These are phyloP conservation scores for Zonotrichia leucophrys DNA, from an alignment of 2,113 vertebrate species.

Conservation along the genomic window DNA sequence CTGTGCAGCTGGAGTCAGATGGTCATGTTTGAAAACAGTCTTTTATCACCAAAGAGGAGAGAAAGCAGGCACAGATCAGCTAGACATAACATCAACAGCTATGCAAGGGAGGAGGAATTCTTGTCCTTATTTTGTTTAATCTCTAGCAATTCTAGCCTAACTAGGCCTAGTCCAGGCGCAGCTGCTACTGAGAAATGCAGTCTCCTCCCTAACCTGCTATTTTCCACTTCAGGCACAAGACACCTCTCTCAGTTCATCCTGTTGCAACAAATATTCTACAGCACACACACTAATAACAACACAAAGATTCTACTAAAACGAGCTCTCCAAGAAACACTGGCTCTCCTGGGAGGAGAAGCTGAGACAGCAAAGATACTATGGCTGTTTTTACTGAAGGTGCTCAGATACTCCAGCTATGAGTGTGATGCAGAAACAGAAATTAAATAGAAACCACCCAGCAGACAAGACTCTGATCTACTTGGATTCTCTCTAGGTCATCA, in stretches of 20 bases:
- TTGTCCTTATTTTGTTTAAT: neutral
- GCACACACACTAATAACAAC: neutral
- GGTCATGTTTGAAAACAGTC: neutral
- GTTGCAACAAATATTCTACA: neutral
- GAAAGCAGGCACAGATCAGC: neutral
- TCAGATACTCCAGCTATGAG: neutral
- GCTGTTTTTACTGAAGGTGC: neutral
- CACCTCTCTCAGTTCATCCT: neutral
- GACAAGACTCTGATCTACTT: neutral
- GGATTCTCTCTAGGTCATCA: neutral
- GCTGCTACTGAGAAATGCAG: neutral
- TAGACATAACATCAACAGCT: conserved; percentile 1
- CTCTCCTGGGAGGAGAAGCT: neutral
- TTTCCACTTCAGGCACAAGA: neutral
- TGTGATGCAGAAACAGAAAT: neutral
- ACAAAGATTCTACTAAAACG: neutral
- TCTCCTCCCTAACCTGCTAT: neutral
- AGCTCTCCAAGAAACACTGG: neutral
- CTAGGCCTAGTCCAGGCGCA: neutral
- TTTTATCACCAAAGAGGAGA: neutral
- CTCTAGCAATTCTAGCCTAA: neutral
- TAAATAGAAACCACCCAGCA: neutral
- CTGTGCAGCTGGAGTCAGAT: conserved; percentile 1
- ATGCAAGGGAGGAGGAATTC: neutral
- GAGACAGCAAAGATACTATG: neutral